Conservation (phyloP, 2,113 vertebrate species). For the Burhinus bistriatus region DNA sequence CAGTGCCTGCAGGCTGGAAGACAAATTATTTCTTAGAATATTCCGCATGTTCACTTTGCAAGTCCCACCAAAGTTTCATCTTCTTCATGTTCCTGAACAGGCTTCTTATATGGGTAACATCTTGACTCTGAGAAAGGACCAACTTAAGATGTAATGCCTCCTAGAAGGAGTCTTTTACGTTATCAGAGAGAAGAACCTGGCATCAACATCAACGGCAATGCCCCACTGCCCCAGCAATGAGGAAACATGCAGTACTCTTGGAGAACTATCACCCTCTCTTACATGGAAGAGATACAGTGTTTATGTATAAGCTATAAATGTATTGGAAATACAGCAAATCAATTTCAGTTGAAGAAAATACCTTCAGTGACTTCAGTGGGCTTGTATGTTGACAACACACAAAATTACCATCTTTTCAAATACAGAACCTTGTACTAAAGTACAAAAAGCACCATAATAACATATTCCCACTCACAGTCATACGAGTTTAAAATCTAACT, state of each 20-base stretch:
- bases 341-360: neutral
- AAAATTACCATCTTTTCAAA: neutral
- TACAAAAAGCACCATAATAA: neutral
- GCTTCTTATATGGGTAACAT: neutral
- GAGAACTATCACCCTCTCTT: neutral
- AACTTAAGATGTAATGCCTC: neutral
- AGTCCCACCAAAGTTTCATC: neutral
- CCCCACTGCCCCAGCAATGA: rapidly evolving
- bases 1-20: neutral
- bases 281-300: neutral
- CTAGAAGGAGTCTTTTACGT: neutral
- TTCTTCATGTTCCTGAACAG: neutral
- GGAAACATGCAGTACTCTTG: neutral
- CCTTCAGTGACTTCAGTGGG: neutral
- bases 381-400: neutral
- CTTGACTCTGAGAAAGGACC: neutral
- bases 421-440: neutral
- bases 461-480: neutral
- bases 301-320: neutral
- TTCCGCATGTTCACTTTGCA: neutral
- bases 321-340: neutral
- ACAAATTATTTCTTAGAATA: neutral
- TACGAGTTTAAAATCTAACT: neutral
- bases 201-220: neutral
- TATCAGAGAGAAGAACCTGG: neutral